A percentile compares a stretch with the other conserved stretches of the same genome.
Evolutionary conservation across 2,797 vertebrate genomes (phyloP).

Genomic region (Argya squamiceps): DNA sequence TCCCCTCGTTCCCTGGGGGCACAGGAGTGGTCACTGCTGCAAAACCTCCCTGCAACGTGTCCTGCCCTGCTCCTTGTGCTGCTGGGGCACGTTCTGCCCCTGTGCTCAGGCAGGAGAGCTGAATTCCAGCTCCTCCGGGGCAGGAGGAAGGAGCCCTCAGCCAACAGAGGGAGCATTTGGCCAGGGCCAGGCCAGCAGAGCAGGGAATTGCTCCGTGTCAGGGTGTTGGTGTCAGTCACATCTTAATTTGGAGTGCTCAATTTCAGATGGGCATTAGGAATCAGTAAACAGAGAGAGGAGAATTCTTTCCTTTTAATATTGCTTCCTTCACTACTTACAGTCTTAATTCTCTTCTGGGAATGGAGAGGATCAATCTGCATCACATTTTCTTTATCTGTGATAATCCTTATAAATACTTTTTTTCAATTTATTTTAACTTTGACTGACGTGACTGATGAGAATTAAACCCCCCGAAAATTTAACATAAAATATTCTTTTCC

Average conservation of each 20-base stretch:
- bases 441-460: neutral
- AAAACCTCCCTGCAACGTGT: neutral
- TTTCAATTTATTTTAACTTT: neutral
- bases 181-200: neutral
- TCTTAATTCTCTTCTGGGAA: neutral
- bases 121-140: neutral
- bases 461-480: neutral
- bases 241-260: neutral
- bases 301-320: neutral
- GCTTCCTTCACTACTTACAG: neutral
- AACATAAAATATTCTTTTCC: neutral
- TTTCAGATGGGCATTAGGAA: neutral
- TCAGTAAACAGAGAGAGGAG: neutral
- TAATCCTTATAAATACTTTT: neutral
- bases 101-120: neutral
- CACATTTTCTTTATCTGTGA: neutral
- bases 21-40: neutral
- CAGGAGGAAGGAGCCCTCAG: neutral
- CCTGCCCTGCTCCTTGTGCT: neutral
- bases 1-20: rapidly evolving
- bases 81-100: neutral
- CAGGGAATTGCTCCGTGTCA: neutral
- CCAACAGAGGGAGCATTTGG: slow-evolving; percentile 28
- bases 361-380: neutral
- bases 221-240: neutral